These are phyloP conservation scores for Pseudopleuronectes americanus DNA, from an alignment of 2,797 vertebrate genomes.

Conservation along the genomic window DNA sequence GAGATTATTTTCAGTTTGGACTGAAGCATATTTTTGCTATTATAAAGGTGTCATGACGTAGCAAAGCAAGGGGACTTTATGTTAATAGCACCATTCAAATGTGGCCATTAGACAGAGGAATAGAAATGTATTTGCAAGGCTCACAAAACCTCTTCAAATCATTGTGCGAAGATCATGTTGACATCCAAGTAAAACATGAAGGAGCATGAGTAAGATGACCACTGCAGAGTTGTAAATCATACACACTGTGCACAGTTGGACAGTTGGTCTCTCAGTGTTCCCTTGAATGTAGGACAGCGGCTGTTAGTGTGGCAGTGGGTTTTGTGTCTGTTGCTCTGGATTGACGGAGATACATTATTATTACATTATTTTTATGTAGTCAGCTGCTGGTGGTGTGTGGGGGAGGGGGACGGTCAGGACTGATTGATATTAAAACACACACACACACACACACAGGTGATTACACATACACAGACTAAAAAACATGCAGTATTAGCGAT, in stretches of 20 bases:
- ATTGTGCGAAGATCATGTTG: background rate
- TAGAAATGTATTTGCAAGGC: background rate
- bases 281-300: conserved; percentile 64
- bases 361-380: conserved; percentile 33
- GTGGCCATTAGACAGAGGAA: too few relatives aligned
- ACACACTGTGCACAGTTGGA: background rate
- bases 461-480: conserved; percentile 7
- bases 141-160: background rate
- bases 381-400: conserved; percentile 5
- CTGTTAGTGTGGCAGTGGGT: conserved; percentile 42
- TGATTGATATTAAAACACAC: conserved; percentile 70
- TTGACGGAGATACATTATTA: conserved; percentile 17
- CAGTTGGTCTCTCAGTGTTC: conserved; percentile 7
- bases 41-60: too few relatives aligned
- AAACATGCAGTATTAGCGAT: conserved; percentile 20
- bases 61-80: too few relatives aligned
- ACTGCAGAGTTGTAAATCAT: too few relatives aligned
- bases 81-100: too few relatives aligned
- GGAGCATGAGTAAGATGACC: too few relatives aligned
- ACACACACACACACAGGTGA: conserved; percentile 32
- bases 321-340: conserved; percentile 18
- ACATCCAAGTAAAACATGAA: background rate
- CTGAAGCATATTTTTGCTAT: background rate
- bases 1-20: background rate
- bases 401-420: background rate